These are phyloP conservation scores for Aegithalos caudatus DNA, from an alignment of 2,113 vertebrate genomes.

Conservation along the genomic window DNA sequence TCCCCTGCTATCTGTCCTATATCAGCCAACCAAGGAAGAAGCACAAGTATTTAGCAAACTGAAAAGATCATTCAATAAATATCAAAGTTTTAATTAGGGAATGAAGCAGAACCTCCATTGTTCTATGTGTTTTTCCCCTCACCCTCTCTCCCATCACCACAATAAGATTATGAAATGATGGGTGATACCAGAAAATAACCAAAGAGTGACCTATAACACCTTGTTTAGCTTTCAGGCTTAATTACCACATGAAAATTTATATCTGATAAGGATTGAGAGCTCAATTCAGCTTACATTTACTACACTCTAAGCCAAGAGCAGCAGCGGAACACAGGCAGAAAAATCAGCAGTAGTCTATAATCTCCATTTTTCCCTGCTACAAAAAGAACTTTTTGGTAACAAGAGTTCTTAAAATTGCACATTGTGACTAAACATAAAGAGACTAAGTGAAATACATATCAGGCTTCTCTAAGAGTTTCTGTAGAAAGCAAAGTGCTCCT, in stretches of 20 bases:
- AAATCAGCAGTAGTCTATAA: neutral
- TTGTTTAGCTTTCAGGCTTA: neutral
- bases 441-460: neutral
- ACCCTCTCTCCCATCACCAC: neutral
- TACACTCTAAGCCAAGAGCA: neutral
- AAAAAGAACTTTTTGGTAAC: neutral
- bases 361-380: neutral
- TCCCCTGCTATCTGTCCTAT: rapidly evolving
- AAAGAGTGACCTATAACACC: neutral
- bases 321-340: neutral
- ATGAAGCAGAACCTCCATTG: neutral
- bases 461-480: neutral
- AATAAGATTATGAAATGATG: neutral
- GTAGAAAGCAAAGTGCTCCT: neutral
- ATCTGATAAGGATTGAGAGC: neutral
- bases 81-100: neutral
- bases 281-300: neutral
- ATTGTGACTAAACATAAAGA: neutral
- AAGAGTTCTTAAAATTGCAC: neutral
- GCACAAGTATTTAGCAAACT: neutral
- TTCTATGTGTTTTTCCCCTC: neutral
- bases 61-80: neutral
- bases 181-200: neutral
- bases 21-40: neutral
- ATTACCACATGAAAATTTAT: neutral